Percentiles rank a stretch among this genome's conserved stretches.
Evolutionary conservation across 2,113 vertebrate genomes (phyloP).

Genomic region (Dolichallabes microphthalmus): DNA sequence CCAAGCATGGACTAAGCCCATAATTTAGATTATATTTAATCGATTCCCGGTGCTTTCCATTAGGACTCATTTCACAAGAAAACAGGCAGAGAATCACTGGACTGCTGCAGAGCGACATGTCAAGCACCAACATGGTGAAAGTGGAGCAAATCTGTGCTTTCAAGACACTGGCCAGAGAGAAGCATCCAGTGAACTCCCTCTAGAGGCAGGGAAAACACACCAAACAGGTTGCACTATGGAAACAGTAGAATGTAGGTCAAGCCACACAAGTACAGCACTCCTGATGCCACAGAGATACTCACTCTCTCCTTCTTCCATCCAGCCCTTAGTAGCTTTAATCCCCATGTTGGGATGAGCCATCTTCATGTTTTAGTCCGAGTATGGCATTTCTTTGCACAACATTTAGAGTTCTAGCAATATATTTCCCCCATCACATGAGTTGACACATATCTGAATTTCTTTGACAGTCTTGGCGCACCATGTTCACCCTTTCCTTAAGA

Average conservation of each 20-base stretch:
- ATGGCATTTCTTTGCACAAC: not conserved
- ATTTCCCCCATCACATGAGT: not conserved
- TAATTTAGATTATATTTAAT: not conserved
- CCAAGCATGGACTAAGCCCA: not conserved
- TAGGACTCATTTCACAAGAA: not conserved
- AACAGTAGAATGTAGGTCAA: constrained; percentile 51
- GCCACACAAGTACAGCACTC: constrained; percentile 26
- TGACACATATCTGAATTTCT: not conserved
- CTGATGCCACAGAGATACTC: constrained; percentile 9
- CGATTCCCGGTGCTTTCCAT: not conserved
- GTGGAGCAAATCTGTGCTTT: constrained; percentile 5
- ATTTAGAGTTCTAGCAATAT: not conserved
- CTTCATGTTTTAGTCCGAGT: not conserved
- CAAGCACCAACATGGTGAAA: not conserved
- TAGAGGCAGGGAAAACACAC: constrained; percentile 1
- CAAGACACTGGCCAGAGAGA: not conserved
- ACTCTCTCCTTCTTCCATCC: not conserved
- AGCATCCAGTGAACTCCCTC: constrained; percentile 3
- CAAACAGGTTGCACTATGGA: constrained; percentile 7
- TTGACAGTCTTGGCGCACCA: not conserved
- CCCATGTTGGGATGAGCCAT: not conserved
- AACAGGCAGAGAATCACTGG: not conserved
- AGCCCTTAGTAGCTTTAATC: not conserved
- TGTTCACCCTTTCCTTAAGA: not conserved
- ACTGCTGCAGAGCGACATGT: not conserved